Base-by-base conservation (phyloP, 2,797 vertebrate genomes). In the Acipenser oxyrinchus region DNA sequence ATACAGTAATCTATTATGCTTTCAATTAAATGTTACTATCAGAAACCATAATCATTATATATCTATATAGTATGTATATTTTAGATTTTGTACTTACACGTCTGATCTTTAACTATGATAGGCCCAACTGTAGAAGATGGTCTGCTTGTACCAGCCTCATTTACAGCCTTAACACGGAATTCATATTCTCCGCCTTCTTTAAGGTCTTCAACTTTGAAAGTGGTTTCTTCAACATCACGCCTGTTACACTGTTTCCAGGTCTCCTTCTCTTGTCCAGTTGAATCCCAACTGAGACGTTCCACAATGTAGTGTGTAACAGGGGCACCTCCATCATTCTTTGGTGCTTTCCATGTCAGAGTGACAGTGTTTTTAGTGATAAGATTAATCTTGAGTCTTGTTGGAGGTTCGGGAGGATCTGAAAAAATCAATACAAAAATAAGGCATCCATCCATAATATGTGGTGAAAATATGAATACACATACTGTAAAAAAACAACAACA, bases 281-380 rank as follows among this genome's bases (percentile, higher is more conserved):
- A 86, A 68, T 94, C 95, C 95, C 95, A 98, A 62, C 87, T 92
- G 62, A 99, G 93, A 71, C 94, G 87, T 48, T 99, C 97, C 10
- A 99, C 88, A 15, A 88, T 94, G 80, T 99, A 99, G 81, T 99
- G 95, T 15, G 95, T 97, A 48, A 99, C 91, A 52, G 95, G 95
- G 64, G 96, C 90, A 59, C 97, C 97, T 0, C 97, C 96, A 12
- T 99, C 95, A 64, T 96, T 96, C 86, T 88, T 97, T 6, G 96
- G 97, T 68, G 94, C 89, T 78, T 93, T 98, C 97, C 97, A 99
- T 0, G 91, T 91, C 76, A 99, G 77, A 48, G 86, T 91, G 53
- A 93, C 92, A 0, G 90, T 88, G 65, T 91, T 91, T 78, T 95
- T 98, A 61, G 90, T 95, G 60, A 97, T 84, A 7, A 89, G 87